Conservation (phyloP, 2,113 vertebrate genomes). For the Microtus pennsylvanicus region DNA sequence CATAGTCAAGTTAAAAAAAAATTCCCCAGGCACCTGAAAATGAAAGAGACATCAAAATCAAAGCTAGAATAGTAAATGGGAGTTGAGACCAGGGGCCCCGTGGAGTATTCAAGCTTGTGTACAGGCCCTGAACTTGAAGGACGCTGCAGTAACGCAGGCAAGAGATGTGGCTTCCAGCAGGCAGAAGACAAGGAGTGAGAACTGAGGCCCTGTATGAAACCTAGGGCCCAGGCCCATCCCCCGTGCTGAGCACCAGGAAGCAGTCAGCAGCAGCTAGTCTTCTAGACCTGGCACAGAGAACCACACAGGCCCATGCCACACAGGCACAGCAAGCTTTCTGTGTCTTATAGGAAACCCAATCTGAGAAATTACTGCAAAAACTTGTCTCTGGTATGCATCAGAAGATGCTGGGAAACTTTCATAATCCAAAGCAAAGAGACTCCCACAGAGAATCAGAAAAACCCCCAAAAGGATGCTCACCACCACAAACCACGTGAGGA, state of each 20-base stretch:
- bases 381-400: constrained; percentile 8
- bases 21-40: constrained; percentile 45
- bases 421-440: constrained; percentile 37
- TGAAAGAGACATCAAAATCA: constrained; percentile 72
- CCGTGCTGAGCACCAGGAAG: neutral
- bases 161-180: constrained; percentile 13
- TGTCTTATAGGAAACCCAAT: neutral
- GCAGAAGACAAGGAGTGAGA: constrained; percentile 9
- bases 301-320: neutral
- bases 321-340: neutral
- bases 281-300: neutral
- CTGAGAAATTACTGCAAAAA: constrained; percentile 66
- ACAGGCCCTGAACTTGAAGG: constrained; percentile 11
- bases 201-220: constrained; percentile 33
- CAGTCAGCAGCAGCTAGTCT: constrained; percentile 7
- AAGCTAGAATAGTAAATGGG: constrained; percentile 53
- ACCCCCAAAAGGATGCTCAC: neutral
- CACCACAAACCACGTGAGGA: neutral
- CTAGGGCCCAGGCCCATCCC: constrained; percentile 11
- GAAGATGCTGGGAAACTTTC: constrained; percentile 35
- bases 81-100: constrained; percentile 8
- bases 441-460: constrained; percentile 38
- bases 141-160: constrained; percentile 20
- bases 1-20: constrained; percentile 46
- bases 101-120: constrained; percentile 14